Percentiles rank a stretch among this genome's conserved stretches.
phyloP scores from a whole-genome alignment of 2,113 vertebrate species.

The Egretta garzetta region DNA sequence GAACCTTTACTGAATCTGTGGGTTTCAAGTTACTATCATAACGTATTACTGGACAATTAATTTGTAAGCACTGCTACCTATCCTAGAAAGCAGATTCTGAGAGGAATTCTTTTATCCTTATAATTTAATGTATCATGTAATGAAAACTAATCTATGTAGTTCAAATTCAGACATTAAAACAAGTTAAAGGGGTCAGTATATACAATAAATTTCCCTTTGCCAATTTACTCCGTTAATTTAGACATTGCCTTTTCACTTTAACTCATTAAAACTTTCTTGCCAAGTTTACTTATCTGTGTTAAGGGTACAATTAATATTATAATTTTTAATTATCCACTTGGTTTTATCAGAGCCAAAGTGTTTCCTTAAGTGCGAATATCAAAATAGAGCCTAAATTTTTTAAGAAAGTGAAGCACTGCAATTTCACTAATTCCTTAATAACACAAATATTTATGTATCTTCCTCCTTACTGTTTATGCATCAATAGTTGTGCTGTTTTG shows the following conservation, averaged over 20 bases:
- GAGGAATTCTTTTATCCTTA: conserved; percentile 10
- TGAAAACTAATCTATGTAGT: conserved; percentile 51
- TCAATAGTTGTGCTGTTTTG: not conserved
- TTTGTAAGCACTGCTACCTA: conserved; percentile 39
- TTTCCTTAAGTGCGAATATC: conserved; percentile 57
- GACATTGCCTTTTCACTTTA: conserved; percentile 55
- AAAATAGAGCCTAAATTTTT: conserved; percentile 46
- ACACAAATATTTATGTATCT: conserved; percentile 5
- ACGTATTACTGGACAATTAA: conserved; percentile 9
- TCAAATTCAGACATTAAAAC: conserved; percentile 55
- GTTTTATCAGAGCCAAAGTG: conserved; percentile 58
- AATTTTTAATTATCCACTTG: conserved; percentile 66
- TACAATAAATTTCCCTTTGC: conserved; percentile 59
- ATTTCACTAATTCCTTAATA: conserved; percentile 30
- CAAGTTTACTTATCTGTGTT: conserved; percentile 64
- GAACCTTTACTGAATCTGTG: not conserved
- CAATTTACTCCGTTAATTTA: conserved; percentile 61
- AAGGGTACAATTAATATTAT: conserved; percentile 62
- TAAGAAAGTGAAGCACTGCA: not conserved
- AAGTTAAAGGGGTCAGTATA: conserved; percentile 56
- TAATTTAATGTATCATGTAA: conserved; percentile 31
- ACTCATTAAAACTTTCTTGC: conserved; percentile 65
- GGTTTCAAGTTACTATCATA: not conserved
- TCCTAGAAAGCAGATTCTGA: conserved; percentile 42
- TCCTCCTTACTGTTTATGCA: not conserved